These are phyloP conservation scores for Ia io DNA, from an alignment of 2,113 vertebrate species.

Conservation along the genomic window DNA sequence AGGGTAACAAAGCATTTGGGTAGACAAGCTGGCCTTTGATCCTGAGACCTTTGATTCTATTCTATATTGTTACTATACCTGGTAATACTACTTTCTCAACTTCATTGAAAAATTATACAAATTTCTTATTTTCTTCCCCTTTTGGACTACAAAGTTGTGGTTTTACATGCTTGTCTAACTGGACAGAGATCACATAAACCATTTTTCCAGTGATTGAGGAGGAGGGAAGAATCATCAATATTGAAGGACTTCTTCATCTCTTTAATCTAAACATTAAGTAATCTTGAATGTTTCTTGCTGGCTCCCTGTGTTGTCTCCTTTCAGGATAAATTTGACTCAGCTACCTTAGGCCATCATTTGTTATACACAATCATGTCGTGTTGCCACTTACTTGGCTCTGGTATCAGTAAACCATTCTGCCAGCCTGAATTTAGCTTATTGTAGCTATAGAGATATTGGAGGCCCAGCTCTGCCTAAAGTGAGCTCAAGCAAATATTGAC, in stretches of 20 bases:
- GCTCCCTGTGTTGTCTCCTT: neutral
- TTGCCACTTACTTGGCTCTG: neutral
- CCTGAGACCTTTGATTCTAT: neutral
- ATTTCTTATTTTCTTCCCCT: neutral
- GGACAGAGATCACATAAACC: neutral
- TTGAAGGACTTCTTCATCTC: neutral
- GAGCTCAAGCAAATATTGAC: neutral
- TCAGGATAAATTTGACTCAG: neutral
- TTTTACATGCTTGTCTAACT: neutral
- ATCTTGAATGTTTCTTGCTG: neutral
- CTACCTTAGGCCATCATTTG: neutral
- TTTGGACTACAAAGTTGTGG: neutral
- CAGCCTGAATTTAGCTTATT: neutral
- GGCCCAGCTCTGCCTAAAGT: neutral
- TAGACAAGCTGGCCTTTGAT: neutral
- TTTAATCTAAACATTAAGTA: conserved; percentile 30
- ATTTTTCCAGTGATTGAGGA: neutral
- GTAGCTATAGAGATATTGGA: neutral
- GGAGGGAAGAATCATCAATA: neutral
- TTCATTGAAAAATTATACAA: neutral
- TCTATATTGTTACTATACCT: neutral
- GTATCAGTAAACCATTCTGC: neutral
- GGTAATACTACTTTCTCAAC: neutral
- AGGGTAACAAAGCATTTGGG: neutral
- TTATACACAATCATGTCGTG: neutral